Conservation (phyloP, 2,888 invertebrate genomes). For the Lamellibrachia satsuma region DNA sequence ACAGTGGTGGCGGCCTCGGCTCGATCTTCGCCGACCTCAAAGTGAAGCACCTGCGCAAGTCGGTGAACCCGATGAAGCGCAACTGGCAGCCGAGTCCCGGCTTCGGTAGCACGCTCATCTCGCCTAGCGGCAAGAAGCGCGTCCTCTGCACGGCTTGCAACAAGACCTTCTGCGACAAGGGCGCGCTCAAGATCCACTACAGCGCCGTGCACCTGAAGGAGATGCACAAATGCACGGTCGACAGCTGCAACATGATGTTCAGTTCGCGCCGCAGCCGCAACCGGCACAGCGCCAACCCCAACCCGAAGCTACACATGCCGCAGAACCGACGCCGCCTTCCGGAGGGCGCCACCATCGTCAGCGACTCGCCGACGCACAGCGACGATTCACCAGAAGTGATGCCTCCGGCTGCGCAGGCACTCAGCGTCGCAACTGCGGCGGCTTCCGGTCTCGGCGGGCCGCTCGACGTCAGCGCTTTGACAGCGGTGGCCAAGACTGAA, state of each 20-base stretch:
- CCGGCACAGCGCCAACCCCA: slow-evolving; percentile 96
- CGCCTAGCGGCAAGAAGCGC: slow-evolving; percentile 79
- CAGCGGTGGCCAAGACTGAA: neutral
- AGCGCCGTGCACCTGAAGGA: slow-evolving; percentile 98
- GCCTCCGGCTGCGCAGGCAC: neutral
- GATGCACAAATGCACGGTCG: slow-evolving; percentile 99
- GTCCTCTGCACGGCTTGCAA: slow-evolving; percentile 98
- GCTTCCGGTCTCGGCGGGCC: neutral
- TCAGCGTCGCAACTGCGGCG: neutral
- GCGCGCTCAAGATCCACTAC: slow-evolving; percentile 98
- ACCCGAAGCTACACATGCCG: slow-evolving; percentile 96
- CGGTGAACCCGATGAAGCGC: slow-evolving; percentile 60
- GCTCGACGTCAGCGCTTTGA: neutral
- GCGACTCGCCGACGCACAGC: slow-evolving; percentile 17
- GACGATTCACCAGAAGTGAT: slow-evolving; percentile 9
- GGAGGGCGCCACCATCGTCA: slow-evolving; percentile 66
- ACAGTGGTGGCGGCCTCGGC: slow-evolving; percentile 22
- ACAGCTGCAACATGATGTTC: slow-evolving; percentile 99
- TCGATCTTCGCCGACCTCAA: slow-evolving; percentile 40
- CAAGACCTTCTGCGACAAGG: slow-evolving; percentile 99
- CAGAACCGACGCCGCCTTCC: slow-evolving; percentile 84
- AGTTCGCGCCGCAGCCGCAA: slow-evolving; percentile 94
- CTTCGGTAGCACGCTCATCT: slow-evolving; percentile 61
- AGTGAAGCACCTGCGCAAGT: slow-evolving; percentile 54
- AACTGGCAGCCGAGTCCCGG: slow-evolving; percentile 66